Percentiles rank a stretch among this genome's conserved stretches.
phyloP scores from a whole-genome alignment of 2,888 invertebrate species.

The Caenorhabditis sp. region DNA sequence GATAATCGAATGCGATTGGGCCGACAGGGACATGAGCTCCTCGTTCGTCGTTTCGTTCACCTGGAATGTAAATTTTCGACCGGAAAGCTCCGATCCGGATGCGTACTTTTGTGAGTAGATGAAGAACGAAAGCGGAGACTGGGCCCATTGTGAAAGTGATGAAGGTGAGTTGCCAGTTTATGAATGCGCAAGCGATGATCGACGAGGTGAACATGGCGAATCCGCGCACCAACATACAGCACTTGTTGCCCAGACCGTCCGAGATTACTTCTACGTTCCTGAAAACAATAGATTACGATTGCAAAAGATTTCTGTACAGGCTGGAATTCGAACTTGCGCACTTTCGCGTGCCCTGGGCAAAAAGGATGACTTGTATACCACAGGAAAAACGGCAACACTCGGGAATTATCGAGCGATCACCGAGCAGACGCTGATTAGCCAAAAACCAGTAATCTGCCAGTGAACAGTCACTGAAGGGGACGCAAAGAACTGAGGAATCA shows the following conservation, averaged over 20 bases:
- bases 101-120: constrained; percentile 64
- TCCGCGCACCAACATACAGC: constrained; percentile 63
- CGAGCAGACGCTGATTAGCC: no score
- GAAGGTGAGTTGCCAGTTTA: constrained; percentile 64
- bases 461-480: no score
- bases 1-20: constrained; percentile 55
- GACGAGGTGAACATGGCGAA: constrained; percentile 65
- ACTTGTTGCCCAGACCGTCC: constrained; percentile 63
- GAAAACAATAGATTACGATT: no score
- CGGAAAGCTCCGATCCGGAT: no score
- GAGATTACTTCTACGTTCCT: constrained; percentile 60
- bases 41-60: constrained; percentile 42
- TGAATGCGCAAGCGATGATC: constrained; percentile 56
- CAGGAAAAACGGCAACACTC: no score
- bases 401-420: no score
- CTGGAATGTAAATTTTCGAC: constrained; percentile 19
- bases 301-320: no score
- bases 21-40: constrained; percentile 43
- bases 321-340: no score
- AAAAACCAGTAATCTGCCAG: no score
- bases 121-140: constrained; percentile 61
- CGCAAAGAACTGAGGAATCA: no score
- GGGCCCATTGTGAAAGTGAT: constrained; percentile 65
- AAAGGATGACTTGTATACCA: no score
- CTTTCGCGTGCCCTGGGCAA: no score